Conservation (phyloP, 2,888 invertebrate genomes). For the Halocaridina rubra region DNA sequence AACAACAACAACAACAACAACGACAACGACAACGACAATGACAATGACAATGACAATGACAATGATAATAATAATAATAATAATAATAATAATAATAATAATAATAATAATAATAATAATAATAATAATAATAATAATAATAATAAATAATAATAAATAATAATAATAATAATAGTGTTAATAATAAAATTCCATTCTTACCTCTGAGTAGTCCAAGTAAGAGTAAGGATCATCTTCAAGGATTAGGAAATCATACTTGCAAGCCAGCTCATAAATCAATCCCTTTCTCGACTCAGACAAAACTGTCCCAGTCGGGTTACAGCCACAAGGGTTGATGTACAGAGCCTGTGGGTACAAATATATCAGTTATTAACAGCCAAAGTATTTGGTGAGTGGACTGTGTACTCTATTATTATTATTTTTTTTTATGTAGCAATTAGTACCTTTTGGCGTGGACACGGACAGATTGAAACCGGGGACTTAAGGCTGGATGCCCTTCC, state of each 20-base stretch:
- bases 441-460: too few relatives aligned
- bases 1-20: too few relatives aligned
- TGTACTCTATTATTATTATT: neutral
- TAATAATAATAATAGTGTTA: neutral
- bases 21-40: too few relatives aligned
- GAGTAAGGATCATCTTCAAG: slow-evolving; percentile 87
- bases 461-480: too few relatives aligned
- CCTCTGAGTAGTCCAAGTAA: slow-evolving; percentile 77
- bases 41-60: too few relatives aligned
- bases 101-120: too few relatives aligned
- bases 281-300: slow-evolving; percentile 76
- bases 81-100: too few relatives aligned
- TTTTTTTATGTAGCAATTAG: too few relatives aligned
- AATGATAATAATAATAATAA: too few relatives aligned
- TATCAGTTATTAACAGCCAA: neutral
- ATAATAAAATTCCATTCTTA: too few relatives aligned
- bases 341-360: slow-evolving; percentile 24
- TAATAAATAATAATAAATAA: neutral
- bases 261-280: slow-evolving; percentile 76
- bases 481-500: too few relatives aligned
- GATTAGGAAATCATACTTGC: slow-evolving; percentile 78
- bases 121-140: too few relatives aligned
- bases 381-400: neutral
- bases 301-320: slow-evolving; percentile 81
- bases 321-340: slow-evolving; percentile 35